phyloP scores from a whole-genome alignment of 2,113 vertebrate genomes.

The Mola mola region DNA sequence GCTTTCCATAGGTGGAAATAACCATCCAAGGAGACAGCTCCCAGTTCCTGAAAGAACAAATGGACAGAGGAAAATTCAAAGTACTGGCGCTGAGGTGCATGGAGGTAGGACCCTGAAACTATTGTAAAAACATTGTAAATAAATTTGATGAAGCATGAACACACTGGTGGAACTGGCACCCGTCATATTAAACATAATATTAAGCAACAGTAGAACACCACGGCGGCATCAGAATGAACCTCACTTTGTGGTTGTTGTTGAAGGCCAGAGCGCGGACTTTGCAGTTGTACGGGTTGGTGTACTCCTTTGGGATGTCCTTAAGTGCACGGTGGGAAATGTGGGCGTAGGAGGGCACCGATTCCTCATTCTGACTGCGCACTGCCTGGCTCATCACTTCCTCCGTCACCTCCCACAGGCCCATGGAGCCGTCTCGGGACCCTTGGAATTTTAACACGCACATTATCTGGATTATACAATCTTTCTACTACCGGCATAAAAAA shows the following conservation, averaged over 20 bases:
- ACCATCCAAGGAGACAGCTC: slow-evolving; percentile 95
- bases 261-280: slow-evolving; percentile 97
- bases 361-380: slow-evolving; percentile 82
- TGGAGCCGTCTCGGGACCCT: slow-evolving; percentile 98
- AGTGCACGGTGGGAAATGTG: slow-evolving; percentile 94
- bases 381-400: slow-evolving; percentile 90
- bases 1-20: slow-evolving; percentile 99
- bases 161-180: too few relatives aligned
- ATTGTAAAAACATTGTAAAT: too few relatives aligned
- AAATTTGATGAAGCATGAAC: too few relatives aligned
- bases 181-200: too few relatives aligned
- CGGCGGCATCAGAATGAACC: slow-evolving; percentile 13
- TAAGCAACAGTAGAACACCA: too few relatives aligned
- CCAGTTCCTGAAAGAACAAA: slow-evolving; percentile 85
- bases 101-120: not conserved
- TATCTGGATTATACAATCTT: not conserved
- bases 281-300: slow-evolving; percentile 95
- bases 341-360: slow-evolving; percentile 89
- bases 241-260: slow-evolving; percentile 95
- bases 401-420: slow-evolving; percentile 97
- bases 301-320: slow-evolving; percentile 97
- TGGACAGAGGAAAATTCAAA: not conserved
- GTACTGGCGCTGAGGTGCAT: not conserved
- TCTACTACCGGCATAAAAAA: not conserved
- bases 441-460: not conserved